Evolutionary conservation across 2,888 invertebrate genomes (phyloP), one percentile per base, ranked within the genome.

Genomic region (Noctua pronuba): DNA sequence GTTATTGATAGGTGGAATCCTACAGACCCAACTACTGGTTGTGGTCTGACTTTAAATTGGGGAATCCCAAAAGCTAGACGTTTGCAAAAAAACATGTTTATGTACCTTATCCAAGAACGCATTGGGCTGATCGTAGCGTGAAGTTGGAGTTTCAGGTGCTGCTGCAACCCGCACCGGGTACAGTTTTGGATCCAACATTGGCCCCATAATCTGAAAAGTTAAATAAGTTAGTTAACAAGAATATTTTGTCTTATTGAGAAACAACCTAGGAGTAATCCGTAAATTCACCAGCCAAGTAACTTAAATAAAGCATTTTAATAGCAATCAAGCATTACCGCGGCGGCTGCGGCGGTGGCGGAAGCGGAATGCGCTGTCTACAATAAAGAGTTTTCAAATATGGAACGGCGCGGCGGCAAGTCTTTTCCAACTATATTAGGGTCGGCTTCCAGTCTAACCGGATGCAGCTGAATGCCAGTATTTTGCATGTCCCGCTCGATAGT

Each of bases 71-170:
- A 55, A 13, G 28, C 44, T 46, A 46, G 46, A 16, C 16, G 18
- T 6, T 46, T 46, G 6, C 24, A n/a, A 41, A 10, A 28, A 21
- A 46, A 24, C 0, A 41, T 41, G 38, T 52, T 85, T 93, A n/a
- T n/a, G n/a, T n/a, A 97, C 97, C 95, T 97, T 97, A 74, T 95
- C 97, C 73, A 97, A 91, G 90, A 97, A 98, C 0, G 97, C 97
- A 83, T 97, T 97, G 0, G 97, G 97, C 88, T 97, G 97, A 86
- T 97, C 96, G 86, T 96, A 97, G 72, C 96, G 93, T 16, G 97
- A 97, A 0, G 96, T 94, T 0, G 97, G 94, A 0, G 97, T 96
- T 88, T 97, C 97, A 0, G 97, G 97, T 31, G 96, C 94, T 0
- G 97, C 96, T 0, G 96, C 97, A 0, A 97, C 97, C 84, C 96